phyloP scores from a whole-genome alignment of 1,140 invertebrate species.

The Eubasilissa regina region DNA sequence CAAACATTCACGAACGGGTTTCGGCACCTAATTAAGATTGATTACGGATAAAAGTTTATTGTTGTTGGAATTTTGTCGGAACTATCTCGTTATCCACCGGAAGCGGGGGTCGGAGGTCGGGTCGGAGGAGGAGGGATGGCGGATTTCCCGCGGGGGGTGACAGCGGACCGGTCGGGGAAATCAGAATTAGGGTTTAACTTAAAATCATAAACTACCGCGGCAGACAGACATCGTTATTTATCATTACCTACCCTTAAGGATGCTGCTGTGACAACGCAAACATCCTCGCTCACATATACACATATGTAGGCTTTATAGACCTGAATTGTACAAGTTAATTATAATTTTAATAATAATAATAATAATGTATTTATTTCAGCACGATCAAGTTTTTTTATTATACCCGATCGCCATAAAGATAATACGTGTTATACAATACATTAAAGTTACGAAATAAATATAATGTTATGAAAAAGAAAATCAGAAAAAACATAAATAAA shows the following conservation, averaged over 20 bases:
- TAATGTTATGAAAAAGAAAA: too few species aligned
- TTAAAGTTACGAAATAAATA: too few species aligned
- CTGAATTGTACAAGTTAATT: too few species aligned
- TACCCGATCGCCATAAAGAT: too few species aligned
- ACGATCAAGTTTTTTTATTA: too few species aligned
- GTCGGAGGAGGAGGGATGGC: slow-evolving; percentile 6
- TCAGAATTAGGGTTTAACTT: slow-evolving; percentile 34
- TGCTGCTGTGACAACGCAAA: not conserved
- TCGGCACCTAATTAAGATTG: slow-evolving; percentile 60
- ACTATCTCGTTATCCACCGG: slow-evolving; percentile 59
- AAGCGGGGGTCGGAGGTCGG: slow-evolving; percentile 46
- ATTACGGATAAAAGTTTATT: slow-evolving; percentile 61
- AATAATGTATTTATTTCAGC: too few species aligned
- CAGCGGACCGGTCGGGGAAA: slow-evolving; percentile 18
- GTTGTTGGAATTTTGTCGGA: slow-evolving; percentile 58
- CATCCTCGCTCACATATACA: too few species aligned
- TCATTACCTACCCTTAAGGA: slow-evolving; percentile 21
- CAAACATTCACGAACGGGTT: slow-evolving; percentile 42
- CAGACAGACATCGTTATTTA: slow-evolving; percentile 32
- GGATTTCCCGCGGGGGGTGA: slow-evolving; percentile 22
- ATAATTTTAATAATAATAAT: too few species aligned
- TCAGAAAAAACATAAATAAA: too few species aligned
- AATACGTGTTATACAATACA: too few species aligned
- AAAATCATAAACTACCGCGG: slow-evolving; percentile 26
- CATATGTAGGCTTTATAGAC: too few species aligned